These are phyloP conservation scores for Drosophila conformis DNA, from an alignment of 2,888 invertebrate species.

Conservation along the genomic window DNA sequence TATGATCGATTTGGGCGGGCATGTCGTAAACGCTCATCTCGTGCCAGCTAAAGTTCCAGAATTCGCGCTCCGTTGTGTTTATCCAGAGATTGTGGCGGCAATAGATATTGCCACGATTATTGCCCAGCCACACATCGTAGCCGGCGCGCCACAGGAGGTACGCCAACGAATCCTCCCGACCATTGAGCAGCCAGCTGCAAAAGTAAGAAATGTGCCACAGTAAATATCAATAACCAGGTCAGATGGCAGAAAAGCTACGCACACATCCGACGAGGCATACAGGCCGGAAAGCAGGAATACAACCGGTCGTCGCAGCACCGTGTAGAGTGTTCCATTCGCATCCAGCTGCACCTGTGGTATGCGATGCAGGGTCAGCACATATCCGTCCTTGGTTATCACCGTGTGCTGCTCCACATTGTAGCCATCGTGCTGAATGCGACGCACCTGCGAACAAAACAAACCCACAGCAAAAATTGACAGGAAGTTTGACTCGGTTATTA, in stretches of 20 bases:
- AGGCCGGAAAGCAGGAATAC: conserved; percentile 83
- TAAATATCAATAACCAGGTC: conserved; percentile 10
- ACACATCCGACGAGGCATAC: conserved; percentile 83
- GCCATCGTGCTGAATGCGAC: conserved; percentile 82
- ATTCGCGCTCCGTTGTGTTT: conserved; percentile 85
- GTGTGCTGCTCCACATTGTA: conserved; percentile 87
- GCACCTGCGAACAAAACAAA: conserved; percentile 71
- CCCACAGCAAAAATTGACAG: conserved; percentile 33
- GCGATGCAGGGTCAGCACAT: conserved; percentile 81
- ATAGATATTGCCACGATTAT: conserved; percentile 83
- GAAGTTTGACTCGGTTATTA: conserved; percentile 33
- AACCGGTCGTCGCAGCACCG: conserved; percentile 74
- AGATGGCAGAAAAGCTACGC: conserved; percentile 35
- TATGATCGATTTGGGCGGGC: conserved; percentile 83
- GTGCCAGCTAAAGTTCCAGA: conserved; percentile 84
- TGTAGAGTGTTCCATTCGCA: conserved; percentile 54
- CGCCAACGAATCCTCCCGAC: conserved; percentile 82
- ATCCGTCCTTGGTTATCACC: conserved; percentile 85
- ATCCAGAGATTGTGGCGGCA: conserved; percentile 79
- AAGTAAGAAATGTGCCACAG: not conserved
- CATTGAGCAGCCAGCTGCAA: conserved; percentile 80
- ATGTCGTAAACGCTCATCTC: conserved; percentile 84
- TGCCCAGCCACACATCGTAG: conserved; percentile 84
- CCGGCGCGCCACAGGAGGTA: conserved; percentile 83
- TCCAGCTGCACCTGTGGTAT: conserved; percentile 74